Evolutionary conservation across 2,888 invertebrate genomes (phyloP).

Genomic region (Eupithecia pulchellata): DNA sequence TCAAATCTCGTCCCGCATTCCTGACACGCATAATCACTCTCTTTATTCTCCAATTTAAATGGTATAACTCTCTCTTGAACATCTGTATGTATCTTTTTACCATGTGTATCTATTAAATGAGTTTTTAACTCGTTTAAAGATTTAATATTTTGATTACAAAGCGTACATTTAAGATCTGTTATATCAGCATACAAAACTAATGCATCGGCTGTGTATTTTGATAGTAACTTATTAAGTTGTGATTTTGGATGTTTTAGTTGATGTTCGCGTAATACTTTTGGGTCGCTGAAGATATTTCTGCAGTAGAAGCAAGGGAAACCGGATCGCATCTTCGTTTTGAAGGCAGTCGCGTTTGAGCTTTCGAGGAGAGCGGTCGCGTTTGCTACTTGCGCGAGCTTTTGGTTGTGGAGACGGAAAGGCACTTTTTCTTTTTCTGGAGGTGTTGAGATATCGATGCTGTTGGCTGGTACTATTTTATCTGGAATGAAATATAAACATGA

Average conservation of each 20-base stretch:
- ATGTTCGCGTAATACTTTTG: conserved; percentile 48
- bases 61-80: conserved; percentile 55
- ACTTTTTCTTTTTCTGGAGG: not conserved
- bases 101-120: conserved; percentile 49
- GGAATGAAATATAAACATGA: too few species aligned
- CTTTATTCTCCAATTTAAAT: conserved; percentile 48
- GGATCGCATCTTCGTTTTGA: conserved; percentile 52
- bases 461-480: conserved; percentile 49
- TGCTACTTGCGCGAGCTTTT: conserved; percentile 48
- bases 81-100: conserved; percentile 49
- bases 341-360: conserved; percentile 54
- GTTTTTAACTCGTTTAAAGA: conserved; percentile 49
- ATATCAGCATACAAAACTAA: conserved; percentile 57
- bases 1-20: conserved; percentile 70
- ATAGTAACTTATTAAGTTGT: conserved; percentile 44
- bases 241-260: conserved; percentile 30
- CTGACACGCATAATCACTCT: conserved; percentile 51
- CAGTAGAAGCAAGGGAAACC: conserved; percentile 60
- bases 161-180: conserved; percentile 51
- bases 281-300: conserved; percentile 45
- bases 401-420: conserved; percentile 31
- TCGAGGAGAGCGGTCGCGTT: conserved; percentile 54
- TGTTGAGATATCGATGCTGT: conserved; percentile 38
- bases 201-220: conserved; percentile 49
- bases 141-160: conserved; percentile 46